Percentiles rank a stretch among this genome's conserved stretches.
Evolutionary conservation across 1,140 invertebrate genomes (phyloP).

Genomic region (Rhyzopertha dominica): DNA sequence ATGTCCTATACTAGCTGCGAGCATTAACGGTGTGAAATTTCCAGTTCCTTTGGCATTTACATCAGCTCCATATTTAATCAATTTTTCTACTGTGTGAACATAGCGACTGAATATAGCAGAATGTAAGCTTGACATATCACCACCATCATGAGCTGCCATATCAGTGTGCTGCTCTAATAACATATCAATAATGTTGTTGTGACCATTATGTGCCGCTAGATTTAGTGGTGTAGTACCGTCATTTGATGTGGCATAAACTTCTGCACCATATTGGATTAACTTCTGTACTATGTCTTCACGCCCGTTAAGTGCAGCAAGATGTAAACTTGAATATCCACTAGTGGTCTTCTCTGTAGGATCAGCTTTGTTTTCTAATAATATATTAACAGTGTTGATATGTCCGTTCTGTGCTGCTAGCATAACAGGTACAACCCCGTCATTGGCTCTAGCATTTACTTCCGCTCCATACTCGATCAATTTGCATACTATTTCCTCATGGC

Average conservation of each 20-base stretch:
- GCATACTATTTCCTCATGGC: conserved; percentile 60
- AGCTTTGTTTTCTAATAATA: conserved; percentile 20
- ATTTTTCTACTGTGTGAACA: conserved; percentile 8
- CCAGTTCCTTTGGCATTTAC: conserved; percentile 14
- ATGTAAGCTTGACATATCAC: conserved; percentile 55
- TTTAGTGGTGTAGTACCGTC: conserved; percentile 26
- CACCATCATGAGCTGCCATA: conserved; percentile 34
- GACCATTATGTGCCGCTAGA: conserved; percentile 48
- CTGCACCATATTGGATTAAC: conserved; percentile 21
- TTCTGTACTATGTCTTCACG: conserved; percentile 50
- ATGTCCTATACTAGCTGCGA: conserved; percentile 16
- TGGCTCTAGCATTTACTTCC: conserved; percentile 12
- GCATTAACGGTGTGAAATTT: conserved; percentile 16
- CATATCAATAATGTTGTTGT: conserved; percentile 59
- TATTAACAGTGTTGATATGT: conserved; percentile 17
- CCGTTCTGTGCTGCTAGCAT: conserved; percentile 24
- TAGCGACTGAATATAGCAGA: conserved; percentile 12
- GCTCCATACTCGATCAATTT: conserved; percentile 55
- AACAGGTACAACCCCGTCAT: conserved; percentile 15
- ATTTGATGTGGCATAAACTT: conserved; percentile 19
- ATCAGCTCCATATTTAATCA: conserved; percentile 20
- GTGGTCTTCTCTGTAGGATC: conserved; percentile 51
- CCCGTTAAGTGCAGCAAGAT: conserved; percentile 67
- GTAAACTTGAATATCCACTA: conserved; percentile 36
- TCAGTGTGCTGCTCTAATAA: conserved; percentile 10